Percentiles rank a stretch among this genome's conserved stretches.
Conservation (phyloP, 2,888 invertebrate species). For the Rhagonycha fulva region DNA sequence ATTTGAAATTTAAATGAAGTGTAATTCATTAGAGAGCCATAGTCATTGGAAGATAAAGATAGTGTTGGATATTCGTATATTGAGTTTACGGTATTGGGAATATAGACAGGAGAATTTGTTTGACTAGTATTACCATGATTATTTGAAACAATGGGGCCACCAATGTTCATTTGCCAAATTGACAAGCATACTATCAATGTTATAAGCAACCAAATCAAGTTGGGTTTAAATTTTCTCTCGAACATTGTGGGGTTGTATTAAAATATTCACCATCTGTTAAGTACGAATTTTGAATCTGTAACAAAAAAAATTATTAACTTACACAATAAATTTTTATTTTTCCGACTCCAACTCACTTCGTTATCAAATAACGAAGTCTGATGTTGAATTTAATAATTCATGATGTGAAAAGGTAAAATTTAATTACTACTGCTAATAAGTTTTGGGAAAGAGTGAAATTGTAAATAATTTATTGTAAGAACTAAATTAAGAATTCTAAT, state of each 20-base stretch:
- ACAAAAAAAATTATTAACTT: not conserved
- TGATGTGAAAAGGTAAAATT: not conserved
- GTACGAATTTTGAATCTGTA: not conserved
- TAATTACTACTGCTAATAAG: not conserved
- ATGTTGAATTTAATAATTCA: not conserved
- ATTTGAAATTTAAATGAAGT: constrained; percentile 66
- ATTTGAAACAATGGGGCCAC: not conserved
- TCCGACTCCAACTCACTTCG: not conserved
- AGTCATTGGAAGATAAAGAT: constrained; percentile 47
- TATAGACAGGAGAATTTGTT: constrained; percentile 31
- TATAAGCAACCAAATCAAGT: constrained; percentile 30
- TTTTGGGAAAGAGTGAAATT: not conserved
- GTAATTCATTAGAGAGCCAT: constrained; percentile 60
- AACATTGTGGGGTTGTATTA: constrained; percentile 4
- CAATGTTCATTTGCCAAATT: constrained; percentile 36
- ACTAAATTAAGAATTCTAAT: not conserved
- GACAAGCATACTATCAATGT: constrained; percentile 33
- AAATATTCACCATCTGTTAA: not conserved
- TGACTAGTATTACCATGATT: not conserved
- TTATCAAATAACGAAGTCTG: not conserved
- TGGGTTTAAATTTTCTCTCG: constrained; percentile 23
- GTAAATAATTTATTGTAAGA: not conserved
- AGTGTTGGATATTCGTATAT: constrained; percentile 35
- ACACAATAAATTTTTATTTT: not conserved
- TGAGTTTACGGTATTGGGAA: constrained; percentile 37